phyloP scores from a whole-genome alignment of 2,888 invertebrate genomes.

The Halictus ligatus region DNA sequence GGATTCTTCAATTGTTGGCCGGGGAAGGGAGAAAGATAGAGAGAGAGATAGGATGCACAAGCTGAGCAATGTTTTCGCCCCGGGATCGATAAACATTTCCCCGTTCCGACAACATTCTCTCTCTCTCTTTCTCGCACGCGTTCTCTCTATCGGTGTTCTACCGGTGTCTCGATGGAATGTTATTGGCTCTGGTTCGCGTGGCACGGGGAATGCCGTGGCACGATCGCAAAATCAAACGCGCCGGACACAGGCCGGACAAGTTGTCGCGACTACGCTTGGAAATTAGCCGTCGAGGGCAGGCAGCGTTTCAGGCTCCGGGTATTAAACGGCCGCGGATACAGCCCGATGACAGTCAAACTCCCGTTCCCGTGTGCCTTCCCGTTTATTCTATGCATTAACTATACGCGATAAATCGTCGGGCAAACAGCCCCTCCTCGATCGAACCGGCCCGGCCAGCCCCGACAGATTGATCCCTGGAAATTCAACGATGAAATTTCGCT shows the following conservation, averaged over 20 bases:
- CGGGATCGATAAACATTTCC: conserved; percentile 12
- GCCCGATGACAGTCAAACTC: conserved; percentile 7
- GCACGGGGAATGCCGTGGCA: background rate
- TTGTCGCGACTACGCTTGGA: conserved; percentile 13
- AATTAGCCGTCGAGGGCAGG: conserved; percentile 35
- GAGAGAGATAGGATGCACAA: background rate
- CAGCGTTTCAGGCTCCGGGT: background rate
- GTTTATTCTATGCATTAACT: conserved; percentile 26
- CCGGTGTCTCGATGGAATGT: conserved; percentile 18
- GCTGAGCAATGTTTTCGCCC: background rate
- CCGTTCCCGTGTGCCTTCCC: background rate
- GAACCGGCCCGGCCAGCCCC: background rate
- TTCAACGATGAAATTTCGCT: conserved; percentile 1
- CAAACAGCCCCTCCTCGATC: conserved; percentile 1
- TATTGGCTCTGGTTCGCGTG: conserved; percentile 21
- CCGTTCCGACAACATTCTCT: background rate
- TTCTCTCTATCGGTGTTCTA: background rate
- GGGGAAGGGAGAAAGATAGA: background rate
- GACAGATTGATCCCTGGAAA: conserved; percentile 2
- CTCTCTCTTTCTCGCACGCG: too few species aligned
- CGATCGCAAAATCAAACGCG: conserved; percentile 17
- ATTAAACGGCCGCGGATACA: conserved; percentile 22
- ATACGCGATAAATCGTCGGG: background rate
- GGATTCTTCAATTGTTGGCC: conserved; percentile 7
- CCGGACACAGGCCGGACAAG: conserved; percentile 14